Base-by-base conservation (phyloP, 2,797 vertebrate species). In the Lepilemur ruficaudatus region DNA sequence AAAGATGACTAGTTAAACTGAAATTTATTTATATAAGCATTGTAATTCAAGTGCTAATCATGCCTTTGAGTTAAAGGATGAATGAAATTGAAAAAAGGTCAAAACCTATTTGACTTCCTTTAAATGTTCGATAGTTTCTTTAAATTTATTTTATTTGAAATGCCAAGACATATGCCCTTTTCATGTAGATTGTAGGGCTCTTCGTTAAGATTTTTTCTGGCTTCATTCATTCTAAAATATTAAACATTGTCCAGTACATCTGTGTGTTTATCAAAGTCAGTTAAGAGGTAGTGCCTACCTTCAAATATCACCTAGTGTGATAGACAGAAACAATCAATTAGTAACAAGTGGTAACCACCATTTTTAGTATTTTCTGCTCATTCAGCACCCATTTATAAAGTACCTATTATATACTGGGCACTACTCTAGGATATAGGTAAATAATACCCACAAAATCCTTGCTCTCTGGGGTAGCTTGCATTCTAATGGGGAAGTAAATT, bases 71-170 rank as follows among this genome's bases (percentile, higher is more conserved):
- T 95, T 93, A 94, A 92, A 94, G 38, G 75, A 82, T 93, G 59
- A 63, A 85, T 90, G 15, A 79, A 94, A 94, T 83, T 52, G 76
- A 94, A 93, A 57, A 94, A 97, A 98, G 96, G 93, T 96, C 91
- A 96, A 96, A 97, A 92, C 43, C 63, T 81, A 89, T 84, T 97
- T 93, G 93, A 83, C 73, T 97, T 93, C 32, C 28, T 93, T 86
- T 97, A 97, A 96, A 88, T 92, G 79, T 89, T 95, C 90, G 89
- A 96, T 95, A 96, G 94, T 76, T 96, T 96, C 59, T 96, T 97
- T 94, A 87, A 86, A 89, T 94, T 80, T 89, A 92, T 96, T 94
- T 81, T 90, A 93, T 69, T 65, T 91, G 35, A 95, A 97, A 98
- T 93, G 84, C 69, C 96, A 97, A 90, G 91, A 89, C 72, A 89